Percentiles rank a stretch among this genome's conserved stretches.
Conservation (phyloP, 2,797 vertebrate species). For the Muscicapa striata region DNA sequence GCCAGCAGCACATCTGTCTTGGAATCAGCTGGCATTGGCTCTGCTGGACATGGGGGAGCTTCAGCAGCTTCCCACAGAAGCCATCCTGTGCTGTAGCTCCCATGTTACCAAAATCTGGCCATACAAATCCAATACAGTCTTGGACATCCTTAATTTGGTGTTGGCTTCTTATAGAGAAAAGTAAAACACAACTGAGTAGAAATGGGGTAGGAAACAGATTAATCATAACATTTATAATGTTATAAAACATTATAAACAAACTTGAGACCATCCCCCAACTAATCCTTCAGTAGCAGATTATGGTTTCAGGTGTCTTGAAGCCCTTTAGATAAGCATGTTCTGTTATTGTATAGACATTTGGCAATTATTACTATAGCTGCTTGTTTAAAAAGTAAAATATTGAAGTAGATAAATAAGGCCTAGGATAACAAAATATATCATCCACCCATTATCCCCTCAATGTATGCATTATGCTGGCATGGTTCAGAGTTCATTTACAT, state of each 20-base stretch:
- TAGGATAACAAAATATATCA: constrained; percentile 51
- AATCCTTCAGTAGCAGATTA: neutral
- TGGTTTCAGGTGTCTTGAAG: neutral
- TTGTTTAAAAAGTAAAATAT: neutral
- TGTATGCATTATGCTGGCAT: constrained; percentile 22
- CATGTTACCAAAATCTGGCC: neutral
- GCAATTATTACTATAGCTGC: constrained; percentile 8
- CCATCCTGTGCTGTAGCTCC: neutral
- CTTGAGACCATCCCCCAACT: neutral
- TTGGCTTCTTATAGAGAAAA: neutral
- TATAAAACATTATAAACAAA: neutral
- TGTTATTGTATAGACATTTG: neutral
- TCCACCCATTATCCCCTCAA: constrained; percentile 40
- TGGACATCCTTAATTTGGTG: neutral
- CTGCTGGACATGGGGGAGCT: neutral
- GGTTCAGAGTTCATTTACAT: constrained; percentile 53
- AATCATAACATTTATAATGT: neutral
- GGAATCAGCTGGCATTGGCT: neutral
- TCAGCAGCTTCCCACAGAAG: neutral
- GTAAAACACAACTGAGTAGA: neutral
- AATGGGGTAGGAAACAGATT: neutral
- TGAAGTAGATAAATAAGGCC: constrained; percentile 43
- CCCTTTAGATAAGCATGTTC: neutral
- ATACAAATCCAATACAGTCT: neutral
- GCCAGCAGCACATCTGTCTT: neutral